Conservation (phyloP, 30 jellyfish, hydroid and myxozoan genomes). For the Catostylus mosaicus region DNA sequence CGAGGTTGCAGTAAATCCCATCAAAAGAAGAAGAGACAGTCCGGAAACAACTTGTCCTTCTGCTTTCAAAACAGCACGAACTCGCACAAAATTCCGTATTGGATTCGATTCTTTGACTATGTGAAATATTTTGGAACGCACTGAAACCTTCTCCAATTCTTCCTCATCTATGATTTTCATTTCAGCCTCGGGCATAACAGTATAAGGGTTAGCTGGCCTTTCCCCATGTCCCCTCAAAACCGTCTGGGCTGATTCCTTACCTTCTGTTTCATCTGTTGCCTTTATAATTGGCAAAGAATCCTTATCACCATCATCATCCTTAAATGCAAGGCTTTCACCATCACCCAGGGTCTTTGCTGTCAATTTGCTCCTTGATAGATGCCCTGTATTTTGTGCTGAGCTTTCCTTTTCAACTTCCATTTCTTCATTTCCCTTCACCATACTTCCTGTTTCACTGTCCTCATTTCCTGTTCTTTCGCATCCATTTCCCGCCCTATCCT, state of each 20-base stretch:
- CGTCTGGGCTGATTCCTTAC: not conserved
- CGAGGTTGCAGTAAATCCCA: not conserved
- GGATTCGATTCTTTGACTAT: slow-evolving; percentile 14
- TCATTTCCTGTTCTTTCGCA: not conserved
- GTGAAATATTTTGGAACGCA: not conserved
- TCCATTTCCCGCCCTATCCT: no score
- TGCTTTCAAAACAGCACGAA: not conserved
- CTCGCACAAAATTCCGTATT: not conserved
- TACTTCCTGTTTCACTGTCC: not conserved
- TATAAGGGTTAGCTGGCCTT: not conserved
- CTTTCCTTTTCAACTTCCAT: no score
- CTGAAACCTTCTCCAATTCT: not conserved
- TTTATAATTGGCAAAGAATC: not conserved
- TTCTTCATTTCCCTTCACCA: not conserved
- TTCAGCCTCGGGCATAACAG: not conserved
- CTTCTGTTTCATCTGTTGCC: not conserved
- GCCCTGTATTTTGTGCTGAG: no score
- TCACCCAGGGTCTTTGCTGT: no score
- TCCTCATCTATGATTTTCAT: not conserved
- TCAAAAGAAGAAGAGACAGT: not conserved
- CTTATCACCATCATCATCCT: not conserved
- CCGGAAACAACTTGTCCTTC: not conserved
- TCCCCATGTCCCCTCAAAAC: not conserved
- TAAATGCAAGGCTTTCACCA: not conserved
- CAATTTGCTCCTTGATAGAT: no score